phyloP scores from a whole-genome alignment of 2,888 invertebrate genomes.

The Lucinisca nassula region DNA sequence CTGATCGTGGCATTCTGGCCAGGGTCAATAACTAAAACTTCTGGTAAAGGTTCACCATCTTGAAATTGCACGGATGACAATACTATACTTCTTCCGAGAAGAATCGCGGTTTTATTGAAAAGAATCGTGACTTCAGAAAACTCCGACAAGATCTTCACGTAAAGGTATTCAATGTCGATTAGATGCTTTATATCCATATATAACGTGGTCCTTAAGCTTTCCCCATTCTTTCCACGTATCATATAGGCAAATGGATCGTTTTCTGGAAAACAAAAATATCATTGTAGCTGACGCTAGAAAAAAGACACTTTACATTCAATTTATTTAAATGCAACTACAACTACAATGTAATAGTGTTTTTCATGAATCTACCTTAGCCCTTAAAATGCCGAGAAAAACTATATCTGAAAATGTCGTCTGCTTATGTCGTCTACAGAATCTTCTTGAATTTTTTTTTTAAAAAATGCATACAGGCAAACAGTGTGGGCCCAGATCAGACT shows the following conservation, averaged over 20 bases:
- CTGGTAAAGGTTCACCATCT: constrained; percentile 56
- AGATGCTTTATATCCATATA: constrained; percentile 54
- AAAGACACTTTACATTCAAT: too few species aligned
- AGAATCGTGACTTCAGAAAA: constrained; percentile 64
- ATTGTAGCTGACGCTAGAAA: too few species aligned
- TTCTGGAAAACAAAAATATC: constrained; percentile 35
- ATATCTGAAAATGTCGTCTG: too few species aligned
- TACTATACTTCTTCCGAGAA: constrained; percentile 39
- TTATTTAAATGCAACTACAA: too few species aligned
- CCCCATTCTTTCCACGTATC: constrained; percentile 39
- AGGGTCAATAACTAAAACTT: constrained; percentile 53
- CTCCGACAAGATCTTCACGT: constrained; percentile 65
- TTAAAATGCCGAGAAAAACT: too few species aligned
- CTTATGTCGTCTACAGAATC: too few species aligned
- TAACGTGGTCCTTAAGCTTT: constrained; percentile 54
- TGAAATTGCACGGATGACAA: constrained; percentile 56
- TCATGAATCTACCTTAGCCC: too few species aligned
- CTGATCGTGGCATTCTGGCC: constrained; percentile 36
- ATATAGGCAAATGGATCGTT: constrained; percentile 57
- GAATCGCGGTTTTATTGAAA: constrained; percentile 51
- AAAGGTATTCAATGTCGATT: constrained; percentile 52
- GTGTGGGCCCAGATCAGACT: too few species aligned
- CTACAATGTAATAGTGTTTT: too few species aligned
- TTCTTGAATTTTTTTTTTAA: too few species aligned
- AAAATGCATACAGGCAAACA: too few species aligned